Evolutionary conservation across 2,888 invertebrate species (phyloP).

Genomic region (Xiphydria camelus): DNA sequence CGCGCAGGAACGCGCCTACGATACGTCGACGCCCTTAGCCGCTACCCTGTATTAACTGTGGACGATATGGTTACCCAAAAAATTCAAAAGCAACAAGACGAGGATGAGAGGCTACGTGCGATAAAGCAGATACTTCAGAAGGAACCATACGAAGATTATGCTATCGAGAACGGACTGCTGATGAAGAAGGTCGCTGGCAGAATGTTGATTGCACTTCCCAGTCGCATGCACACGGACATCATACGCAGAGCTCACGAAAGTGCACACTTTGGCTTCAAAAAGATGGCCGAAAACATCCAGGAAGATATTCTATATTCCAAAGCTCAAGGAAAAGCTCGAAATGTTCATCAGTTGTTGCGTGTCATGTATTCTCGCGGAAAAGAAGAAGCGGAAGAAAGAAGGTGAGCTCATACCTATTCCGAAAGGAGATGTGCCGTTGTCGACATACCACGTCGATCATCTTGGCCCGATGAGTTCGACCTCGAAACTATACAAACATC

Average conservation of each 20-base stretch:
- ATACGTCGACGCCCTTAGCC: slow-evolving; percentile 20
- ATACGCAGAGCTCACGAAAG: slow-evolving; percentile 16
- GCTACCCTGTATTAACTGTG: slow-evolving; percentile 16
- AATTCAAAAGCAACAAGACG: slow-evolving; percentile 14
- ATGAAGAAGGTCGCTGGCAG: slow-evolving; percentile 5
- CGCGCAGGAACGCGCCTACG: slow-evolving; percentile 7
- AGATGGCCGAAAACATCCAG: slow-evolving; percentile 13
- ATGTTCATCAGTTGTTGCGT: slow-evolving; percentile 15
- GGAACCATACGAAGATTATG: slow-evolving; percentile 18
- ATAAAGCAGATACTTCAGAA: slow-evolving; percentile 10
- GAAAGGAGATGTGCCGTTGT: slow-evolving; percentile 13
- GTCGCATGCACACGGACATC: slow-evolving; percentile 14
- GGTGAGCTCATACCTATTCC: slow-evolving; percentile 12
- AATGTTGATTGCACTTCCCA: slow-evolving; percentile 14
- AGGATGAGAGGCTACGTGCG: slow-evolving; percentile 12
- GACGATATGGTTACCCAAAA: slow-evolving; percentile 8
- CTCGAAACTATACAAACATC: slow-evolving; percentile 15
- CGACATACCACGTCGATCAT: slow-evolving; percentile 18
- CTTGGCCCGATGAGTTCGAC: slow-evolving; percentile 12
- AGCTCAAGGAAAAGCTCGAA: slow-evolving; percentile 17
- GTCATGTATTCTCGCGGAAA: slow-evolving; percentile 16
- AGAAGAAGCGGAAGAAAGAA: slow-evolving; percentile 17
- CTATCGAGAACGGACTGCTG: slow-evolving; percentile 12
- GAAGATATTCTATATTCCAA: slow-evolving; percentile 18
- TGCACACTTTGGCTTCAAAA: slow-evolving; percentile 19